Base-by-base conservation (phyloP, 1,140 invertebrate species). In the Hesperophylax magnus region DNA sequence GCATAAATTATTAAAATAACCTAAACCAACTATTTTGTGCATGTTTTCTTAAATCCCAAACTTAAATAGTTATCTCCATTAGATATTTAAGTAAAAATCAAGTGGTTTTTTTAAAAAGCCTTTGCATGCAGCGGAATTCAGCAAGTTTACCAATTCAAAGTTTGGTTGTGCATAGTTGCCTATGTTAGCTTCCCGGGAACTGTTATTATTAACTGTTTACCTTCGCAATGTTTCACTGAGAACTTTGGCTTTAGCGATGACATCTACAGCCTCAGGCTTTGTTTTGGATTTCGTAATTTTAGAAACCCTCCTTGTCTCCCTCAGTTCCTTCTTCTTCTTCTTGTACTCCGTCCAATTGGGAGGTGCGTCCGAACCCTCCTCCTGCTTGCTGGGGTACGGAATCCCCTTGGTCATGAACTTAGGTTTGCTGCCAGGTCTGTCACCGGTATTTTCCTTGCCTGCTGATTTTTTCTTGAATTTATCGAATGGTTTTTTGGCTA, bases 181-280 rank as follows among this genome's bases (percentile, higher is more conserved):
- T 31, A 31, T 31, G 27, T 31, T 31, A 31, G 27, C 27, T 31
- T 31, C 27, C 27, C 6, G 27, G 6, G 6, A 31, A 31, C 2
- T 3, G 6, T 31, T 2, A 3, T 31, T 31, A 3, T 31, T 31
- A 39, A 92, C 88, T 91, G 91, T 39, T 39, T 39, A 39, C 34
- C 34, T 39, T 84, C 95, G 92, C 31, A 96, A 89, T 80, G 94
- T 93, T 87, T 97, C 96, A 86, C 95, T 94, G 18, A 97, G 91
- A 82, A 93, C 89, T 85, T 97, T 97, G 0, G 94, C 94, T 86
- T 93, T 91, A 15, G 92, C 87, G 11, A 93, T 92, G n/a, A 95
- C 88, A 79, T 96, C 93, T 86, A 93, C 93, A n/a, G 92, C 85
- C 84, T 92, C 88, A 79, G 90, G 88, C 65, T 93, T 90, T 58